Percentiles rank a stretch among this genome's conserved stretches.
Conservation (phyloP, 2,797 vertebrate genomes). For the Clarias pachynema region DNA sequence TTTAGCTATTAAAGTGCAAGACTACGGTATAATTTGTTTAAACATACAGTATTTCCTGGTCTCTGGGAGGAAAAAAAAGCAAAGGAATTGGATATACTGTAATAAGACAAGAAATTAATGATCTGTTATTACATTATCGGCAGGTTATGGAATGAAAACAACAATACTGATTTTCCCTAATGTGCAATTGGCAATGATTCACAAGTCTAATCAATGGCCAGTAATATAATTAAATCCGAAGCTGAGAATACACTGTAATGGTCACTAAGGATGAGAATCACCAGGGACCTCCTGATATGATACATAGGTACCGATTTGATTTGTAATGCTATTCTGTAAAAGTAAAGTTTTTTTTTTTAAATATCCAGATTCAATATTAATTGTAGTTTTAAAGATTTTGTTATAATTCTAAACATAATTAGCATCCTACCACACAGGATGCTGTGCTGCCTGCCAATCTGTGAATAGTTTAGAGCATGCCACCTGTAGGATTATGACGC, state of each 20-base stretch:
- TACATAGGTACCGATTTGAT: no score
- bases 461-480: no score
- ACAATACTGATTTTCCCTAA: not conserved
- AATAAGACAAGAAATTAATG: not conserved
- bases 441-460: no score
- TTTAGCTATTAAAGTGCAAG: not conserved
- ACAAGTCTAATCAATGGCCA: not conserved
- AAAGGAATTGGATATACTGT: not conserved
- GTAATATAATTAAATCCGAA: not conserved
- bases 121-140: not conserved
- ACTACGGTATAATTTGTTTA: not conserved
- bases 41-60: not conserved
- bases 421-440: no score
- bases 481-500: no score
- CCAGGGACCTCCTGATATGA: no score
- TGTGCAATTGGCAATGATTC: not conserved
- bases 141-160: not conserved
- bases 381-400: no score
- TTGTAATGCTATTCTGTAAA: no score
- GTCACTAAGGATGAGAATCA: not conserved
- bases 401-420: no score
- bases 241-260: not conserved
- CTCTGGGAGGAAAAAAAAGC: not conserved
- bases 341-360: no score
- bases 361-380: no score